A percentile compares a stretch with the other conserved stretches of the same genome.
Conservation (phyloP, 2,888 invertebrate species). For the Parnassius smintheus region DNA sequence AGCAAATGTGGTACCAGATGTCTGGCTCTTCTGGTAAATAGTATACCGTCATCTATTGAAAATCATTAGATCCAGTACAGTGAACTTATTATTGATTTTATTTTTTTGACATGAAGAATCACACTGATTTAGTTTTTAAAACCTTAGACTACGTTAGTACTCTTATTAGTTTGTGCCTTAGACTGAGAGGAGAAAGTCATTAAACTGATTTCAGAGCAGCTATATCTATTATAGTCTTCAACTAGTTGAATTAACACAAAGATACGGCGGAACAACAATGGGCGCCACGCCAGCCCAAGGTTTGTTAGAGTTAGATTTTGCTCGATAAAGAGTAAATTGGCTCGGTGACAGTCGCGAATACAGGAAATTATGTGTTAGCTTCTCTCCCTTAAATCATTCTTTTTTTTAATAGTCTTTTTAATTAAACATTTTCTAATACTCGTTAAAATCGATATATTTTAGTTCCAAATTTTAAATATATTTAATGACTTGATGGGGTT, state of each 20-base stretch:
- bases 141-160: too few relatives aligned
- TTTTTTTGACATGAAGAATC: neutral
- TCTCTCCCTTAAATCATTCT: too few relatives aligned
- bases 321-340: slow-evolving; percentile 70
- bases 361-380: slow-evolving; percentile 11
- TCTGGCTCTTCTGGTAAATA: too few relatives aligned
- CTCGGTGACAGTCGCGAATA: slow-evolving; percentile 36
- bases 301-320: slow-evolving; percentile 65
- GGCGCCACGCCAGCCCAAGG: slow-evolving; percentile 50
- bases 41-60: too few relatives aligned
- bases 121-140: neutral
- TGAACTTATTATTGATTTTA: neutral
- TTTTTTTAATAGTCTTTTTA: too few relatives aligned
- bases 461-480: too few relatives aligned
- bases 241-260: slow-evolving; percentile 62
- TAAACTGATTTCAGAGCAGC: slow-evolving; percentile 45
- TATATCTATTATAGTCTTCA: slow-evolving; percentile 50
- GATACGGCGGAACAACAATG: slow-evolving; percentile 71
- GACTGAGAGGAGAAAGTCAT: slow-evolving; percentile 49
- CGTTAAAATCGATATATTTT: too few relatives aligned
- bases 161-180: too few relatives aligned
- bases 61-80: too few relatives aligned
- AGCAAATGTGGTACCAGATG: too few relatives aligned
- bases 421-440: too few relatives aligned
- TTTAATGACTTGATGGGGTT: too few relatives aligned